Conservation (phyloP, 2,888 invertebrate species). For the Nebria salina region DNA sequence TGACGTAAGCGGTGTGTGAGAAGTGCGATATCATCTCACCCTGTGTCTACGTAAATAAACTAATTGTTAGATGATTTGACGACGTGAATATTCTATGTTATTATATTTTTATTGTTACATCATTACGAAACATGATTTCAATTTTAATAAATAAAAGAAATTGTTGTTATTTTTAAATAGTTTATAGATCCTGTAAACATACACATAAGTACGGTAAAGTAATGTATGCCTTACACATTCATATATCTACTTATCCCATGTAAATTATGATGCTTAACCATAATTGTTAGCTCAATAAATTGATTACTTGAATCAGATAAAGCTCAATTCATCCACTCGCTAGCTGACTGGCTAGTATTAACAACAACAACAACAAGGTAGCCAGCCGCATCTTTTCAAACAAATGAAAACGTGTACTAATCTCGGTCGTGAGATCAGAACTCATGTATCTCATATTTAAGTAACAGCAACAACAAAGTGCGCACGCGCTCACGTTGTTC, state of each 20-base stretch:
- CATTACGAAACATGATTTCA: too few relatives aligned
- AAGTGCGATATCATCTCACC: conserved; percentile 35
- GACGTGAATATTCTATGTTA: background rate
- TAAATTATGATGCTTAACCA: background rate
- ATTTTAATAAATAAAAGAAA: too few relatives aligned
- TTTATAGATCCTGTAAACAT: too few relatives aligned
- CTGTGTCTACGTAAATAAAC: conserved; percentile 30
- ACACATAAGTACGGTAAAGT: too few relatives aligned
- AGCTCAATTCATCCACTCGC: conserved; percentile 5
- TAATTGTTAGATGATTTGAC: conserved; percentile 22
- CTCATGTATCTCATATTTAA: background rate
- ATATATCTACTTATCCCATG: background rate
- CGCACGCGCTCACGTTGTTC: conserved; percentile 15
- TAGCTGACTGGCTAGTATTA: background rate
- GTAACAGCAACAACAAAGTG: background rate
- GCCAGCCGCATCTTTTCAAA: background rate
- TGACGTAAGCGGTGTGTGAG: conserved; percentile 29
- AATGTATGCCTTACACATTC: too few relatives aligned
- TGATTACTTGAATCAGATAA: conserved; percentile 12
- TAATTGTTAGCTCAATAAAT: conserved; percentile 4
- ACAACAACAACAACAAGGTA: background rate
- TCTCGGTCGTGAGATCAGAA: background rate
- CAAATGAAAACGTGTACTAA: background rate
- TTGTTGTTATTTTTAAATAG: too few relatives aligned
- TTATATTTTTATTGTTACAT: background rate